Percentiles rank a stretch among this genome's conserved stretches.
Evolutionary conservation across 2,888 invertebrate genomes (phyloP).

Genomic region (Drosophila borborema): DNA sequence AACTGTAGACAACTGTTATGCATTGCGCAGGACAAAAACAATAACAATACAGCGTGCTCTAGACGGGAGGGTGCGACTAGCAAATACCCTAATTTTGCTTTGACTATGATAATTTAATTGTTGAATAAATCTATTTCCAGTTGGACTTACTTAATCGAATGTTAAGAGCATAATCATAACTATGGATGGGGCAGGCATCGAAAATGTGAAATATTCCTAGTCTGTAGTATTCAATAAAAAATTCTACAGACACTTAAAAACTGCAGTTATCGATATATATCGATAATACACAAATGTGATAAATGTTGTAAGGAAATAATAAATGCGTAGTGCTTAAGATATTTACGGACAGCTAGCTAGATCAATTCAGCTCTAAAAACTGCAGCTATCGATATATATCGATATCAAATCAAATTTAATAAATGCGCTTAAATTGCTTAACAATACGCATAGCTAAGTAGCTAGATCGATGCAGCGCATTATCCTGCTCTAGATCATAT

Average conservation of each 20-base stretch:
- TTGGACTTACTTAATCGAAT: not conserved
- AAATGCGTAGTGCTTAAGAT: too few species aligned
- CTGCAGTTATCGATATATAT: not conserved
- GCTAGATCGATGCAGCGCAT: not conserved
- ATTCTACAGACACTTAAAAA: not conserved
- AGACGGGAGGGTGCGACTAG: not conserved
- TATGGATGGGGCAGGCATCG: too few species aligned
- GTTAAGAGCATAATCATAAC: too few species aligned
- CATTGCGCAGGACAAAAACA: slow-evolving; percentile 25
- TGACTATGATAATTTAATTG: not conserved
- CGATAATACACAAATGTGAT: not conserved
- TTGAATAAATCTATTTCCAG: not conserved
- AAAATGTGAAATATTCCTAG: not conserved
- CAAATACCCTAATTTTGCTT: not conserved
- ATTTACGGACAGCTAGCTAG: too few species aligned
- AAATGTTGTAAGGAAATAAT: not conserved
- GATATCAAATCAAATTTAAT: not conserved
- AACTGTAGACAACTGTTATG: slow-evolving; percentile 31
- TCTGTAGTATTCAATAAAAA: not conserved
- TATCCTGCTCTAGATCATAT: not conserved
- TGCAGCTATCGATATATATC: not conserved
- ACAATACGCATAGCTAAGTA: not conserved
- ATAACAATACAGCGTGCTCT: not conserved
- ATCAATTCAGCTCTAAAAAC: too few species aligned
- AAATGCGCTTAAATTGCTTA: not conserved